Percentiles rank a stretch among this genome's conserved stretches.
Conservation (phyloP, 2,113 vertebrate species). For the Platysternon megacephalum region DNA sequence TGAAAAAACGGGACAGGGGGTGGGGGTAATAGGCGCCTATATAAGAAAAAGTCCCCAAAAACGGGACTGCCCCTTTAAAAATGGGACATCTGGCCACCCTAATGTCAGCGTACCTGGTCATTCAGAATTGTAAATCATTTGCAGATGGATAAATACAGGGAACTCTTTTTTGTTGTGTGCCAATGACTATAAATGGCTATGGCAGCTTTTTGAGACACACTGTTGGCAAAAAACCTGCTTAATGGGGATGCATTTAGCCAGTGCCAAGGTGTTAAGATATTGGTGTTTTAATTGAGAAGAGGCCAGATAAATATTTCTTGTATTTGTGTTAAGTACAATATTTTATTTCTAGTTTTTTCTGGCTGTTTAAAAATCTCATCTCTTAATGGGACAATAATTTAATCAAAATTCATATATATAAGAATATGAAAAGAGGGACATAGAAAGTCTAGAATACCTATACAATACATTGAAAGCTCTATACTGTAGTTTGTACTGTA, state of each 20-base stretch:
- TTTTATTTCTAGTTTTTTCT: background rate
- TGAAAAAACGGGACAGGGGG: too few relatives aligned
- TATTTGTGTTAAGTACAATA: background rate
- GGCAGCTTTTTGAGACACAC: background rate
- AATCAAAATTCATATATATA: background rate
- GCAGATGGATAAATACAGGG: background rate
- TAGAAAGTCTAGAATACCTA: background rate
- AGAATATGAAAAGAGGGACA: background rate
- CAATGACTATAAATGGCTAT: background rate
- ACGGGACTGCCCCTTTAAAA: too few relatives aligned
- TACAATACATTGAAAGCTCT: background rate
- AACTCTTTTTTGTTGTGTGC: background rate
- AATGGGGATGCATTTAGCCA: background rate
- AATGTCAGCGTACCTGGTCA: background rate
- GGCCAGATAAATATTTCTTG: background rate
- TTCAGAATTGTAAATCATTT: background rate
- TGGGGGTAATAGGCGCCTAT: too few relatives aligned
- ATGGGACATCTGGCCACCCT: too few relatives aligned
- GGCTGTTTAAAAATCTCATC: background rate
- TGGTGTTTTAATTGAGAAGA: background rate
- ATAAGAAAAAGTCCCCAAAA: too few relatives aligned
- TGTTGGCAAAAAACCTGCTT: background rate
- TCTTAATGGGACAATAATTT: background rate
- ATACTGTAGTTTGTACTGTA: background rate
- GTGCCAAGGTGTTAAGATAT: background rate